These are phyloP conservation scores for Orycteropus afer DNA, from an alignment of 2,113 vertebrate genomes.

Conservation along the genomic window DNA sequence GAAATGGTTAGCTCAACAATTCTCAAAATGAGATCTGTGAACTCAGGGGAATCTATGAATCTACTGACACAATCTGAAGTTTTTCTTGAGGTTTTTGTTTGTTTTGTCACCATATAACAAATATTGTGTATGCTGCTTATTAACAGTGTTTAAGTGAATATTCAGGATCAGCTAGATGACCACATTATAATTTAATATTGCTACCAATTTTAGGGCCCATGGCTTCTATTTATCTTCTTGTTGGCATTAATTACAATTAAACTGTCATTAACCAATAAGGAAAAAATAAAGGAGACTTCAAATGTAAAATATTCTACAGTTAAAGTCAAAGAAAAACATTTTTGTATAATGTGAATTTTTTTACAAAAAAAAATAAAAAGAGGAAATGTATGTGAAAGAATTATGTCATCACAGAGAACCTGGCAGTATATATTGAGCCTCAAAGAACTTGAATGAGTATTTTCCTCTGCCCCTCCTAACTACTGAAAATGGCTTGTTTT, in stretches of 20 bases:
- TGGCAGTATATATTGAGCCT: background rate
- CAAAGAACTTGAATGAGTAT: background rate
- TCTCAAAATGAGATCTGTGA: background rate
- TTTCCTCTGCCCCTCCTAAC: background rate
- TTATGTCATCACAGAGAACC: background rate
- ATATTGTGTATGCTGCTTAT: background rate
- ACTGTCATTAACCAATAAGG: background rate
- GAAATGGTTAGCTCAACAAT: background rate
- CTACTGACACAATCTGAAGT: background rate
- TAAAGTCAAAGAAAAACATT: background rate
- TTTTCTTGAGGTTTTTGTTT: background rate
- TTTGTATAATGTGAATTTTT: background rate
- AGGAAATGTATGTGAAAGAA: background rate
- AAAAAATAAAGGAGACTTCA: background rate
- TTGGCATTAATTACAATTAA: background rate
- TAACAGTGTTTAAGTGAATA: slow-evolving; percentile 7
- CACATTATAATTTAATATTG: background rate
- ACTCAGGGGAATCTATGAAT: background rate
- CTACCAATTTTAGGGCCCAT: background rate
- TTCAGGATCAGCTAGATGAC: background rate
- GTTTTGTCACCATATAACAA: background rate
- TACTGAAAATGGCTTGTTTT: no score
- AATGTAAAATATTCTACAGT: background rate
- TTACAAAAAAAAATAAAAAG: background rate
- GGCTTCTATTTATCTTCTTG: background rate